Conservation (phyloP, 1,140 invertebrate genomes). For the Aphis craccivora region DNA sequence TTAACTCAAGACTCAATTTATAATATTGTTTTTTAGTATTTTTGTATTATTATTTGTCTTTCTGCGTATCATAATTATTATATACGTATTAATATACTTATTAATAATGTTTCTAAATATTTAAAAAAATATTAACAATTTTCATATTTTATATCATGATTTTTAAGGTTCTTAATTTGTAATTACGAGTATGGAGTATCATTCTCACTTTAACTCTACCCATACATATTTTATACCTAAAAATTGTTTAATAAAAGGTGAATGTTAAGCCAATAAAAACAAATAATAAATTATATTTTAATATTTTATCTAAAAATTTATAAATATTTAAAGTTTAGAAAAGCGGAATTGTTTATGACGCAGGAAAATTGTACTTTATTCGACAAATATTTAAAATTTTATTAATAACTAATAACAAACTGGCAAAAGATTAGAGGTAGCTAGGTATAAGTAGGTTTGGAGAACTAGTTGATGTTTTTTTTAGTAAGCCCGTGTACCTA, state of each 20-base stretch:
- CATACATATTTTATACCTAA: neutral
- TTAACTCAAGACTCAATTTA: neutral
- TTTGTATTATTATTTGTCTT: neutral
- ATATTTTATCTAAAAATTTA: neutral
- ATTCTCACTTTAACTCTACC: neutral
- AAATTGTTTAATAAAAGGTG: neutral
- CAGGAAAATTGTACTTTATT: neutral
- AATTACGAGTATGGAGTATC: too few relatives aligned
- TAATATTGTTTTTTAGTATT: neutral
- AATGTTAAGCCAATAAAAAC: neutral
- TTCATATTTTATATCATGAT: neutral
- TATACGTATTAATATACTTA: neutral
- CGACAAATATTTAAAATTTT: neutral
- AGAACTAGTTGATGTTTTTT: too few relatives aligned
- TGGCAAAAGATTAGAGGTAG: neutral
- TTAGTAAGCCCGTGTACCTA: too few relatives aligned
- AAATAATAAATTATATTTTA: neutral
- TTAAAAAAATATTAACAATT: neutral
- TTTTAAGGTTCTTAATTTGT: too few relatives aligned
- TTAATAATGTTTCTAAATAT: neutral
- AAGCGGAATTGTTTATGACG: neutral
- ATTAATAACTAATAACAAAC: neutral
- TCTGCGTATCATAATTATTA: too few relatives aligned
- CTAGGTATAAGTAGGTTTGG: too few relatives aligned
- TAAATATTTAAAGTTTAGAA: neutral